A percentile compares a stretch with the other conserved stretches of the same genome.
Evolutionary conservation across 1,140 invertebrate genomes (phyloP).

Genomic region (Cryptotermes secundus): DNA sequence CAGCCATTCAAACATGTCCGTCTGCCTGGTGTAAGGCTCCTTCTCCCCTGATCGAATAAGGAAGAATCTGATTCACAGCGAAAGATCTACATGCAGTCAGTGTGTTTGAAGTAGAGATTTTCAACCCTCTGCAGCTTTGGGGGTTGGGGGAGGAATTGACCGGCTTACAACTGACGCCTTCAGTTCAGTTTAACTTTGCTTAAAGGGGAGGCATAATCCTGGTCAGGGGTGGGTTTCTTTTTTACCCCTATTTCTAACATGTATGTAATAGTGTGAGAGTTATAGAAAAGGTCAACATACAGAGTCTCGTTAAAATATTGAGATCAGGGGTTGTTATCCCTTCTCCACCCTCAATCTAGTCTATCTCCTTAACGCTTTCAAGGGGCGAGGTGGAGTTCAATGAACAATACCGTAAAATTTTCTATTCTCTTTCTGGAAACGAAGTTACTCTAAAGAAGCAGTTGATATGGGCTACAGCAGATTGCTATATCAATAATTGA

Average conservation of each 20-base stretch:
- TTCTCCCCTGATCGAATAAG: no score
- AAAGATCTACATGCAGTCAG: not conserved
- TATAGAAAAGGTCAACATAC: conserved; percentile 12
- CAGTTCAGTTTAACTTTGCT: not conserved
- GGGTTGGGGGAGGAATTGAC: not conserved
- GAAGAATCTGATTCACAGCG: not conserved
- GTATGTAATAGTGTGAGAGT: not conserved
- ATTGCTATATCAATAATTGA: not conserved
- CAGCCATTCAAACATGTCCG: not conserved
- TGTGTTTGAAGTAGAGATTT: conserved; percentile 11
- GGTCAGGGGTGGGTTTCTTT: not conserved
- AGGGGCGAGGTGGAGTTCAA: not conserved
- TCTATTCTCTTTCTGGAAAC: conserved; percentile 16
- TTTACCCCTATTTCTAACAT: no score
- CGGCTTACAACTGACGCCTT: conserved; percentile 14
- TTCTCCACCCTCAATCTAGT: not conserved
- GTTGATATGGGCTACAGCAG: not conserved
- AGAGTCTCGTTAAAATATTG: conserved; percentile 17
- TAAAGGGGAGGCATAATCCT: conserved; percentile 14
- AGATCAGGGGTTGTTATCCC: conserved; percentile 10
- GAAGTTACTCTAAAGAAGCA: not conserved
- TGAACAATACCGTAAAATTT: conserved; percentile 1
- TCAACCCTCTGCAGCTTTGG: no score
- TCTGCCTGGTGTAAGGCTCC: no score
- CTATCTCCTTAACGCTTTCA: conserved; percentile 19